Base-by-base conservation (phyloP, 2,113 vertebrate species). In the Heliornis fulica region DNA sequence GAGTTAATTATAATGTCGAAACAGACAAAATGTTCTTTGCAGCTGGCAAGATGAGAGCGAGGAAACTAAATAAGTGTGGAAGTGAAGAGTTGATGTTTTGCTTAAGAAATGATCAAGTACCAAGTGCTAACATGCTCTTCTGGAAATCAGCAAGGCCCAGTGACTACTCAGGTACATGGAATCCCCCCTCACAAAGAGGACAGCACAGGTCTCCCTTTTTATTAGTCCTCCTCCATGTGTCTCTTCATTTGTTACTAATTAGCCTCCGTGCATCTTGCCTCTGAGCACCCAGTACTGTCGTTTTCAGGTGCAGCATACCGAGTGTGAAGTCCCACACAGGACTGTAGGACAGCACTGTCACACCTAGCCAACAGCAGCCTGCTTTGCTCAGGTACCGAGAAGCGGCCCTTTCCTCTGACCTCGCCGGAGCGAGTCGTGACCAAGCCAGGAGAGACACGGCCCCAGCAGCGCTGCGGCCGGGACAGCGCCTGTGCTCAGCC, bases 161-260 rank as follows among this genome's bases (percentile, higher is more conserved):
- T 21, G 45, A 22, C 56, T n/a, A 10, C 17, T 16, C 40, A 32
- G n/a, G 11, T 7, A 7, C 0, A 6, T 5, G 20, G 26, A 85
- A 82, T 13, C 10, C 31, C 45, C n/a, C 45, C 53, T 14, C n/a
- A n/a, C 29, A 17, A 70, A 53, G 5, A 54, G 2, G 18, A 6
- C 20, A 54, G 2, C 15, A 6, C 20, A 77, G 23, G 26, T 29
- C 4, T 45, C 22, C 66, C 48, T 21, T 16, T n/a, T 13, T 2
- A 29, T 36, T 8, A 23, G 17, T 9, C 10, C 13, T 64, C 15
- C 29, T 36, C 34, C n/a, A 0, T 1, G 12, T 3, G 1, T 16
- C 21, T 26, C 23, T 18, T 8, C 16, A 18, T 5, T 29, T 34
- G 7, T 38, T 19, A 8, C 4, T 5, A 16, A 25, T 3, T 9